Evolutionary conservation across 2,888 invertebrate genomes (phyloP).

Genomic region (Erannis defoliaria): DNA sequence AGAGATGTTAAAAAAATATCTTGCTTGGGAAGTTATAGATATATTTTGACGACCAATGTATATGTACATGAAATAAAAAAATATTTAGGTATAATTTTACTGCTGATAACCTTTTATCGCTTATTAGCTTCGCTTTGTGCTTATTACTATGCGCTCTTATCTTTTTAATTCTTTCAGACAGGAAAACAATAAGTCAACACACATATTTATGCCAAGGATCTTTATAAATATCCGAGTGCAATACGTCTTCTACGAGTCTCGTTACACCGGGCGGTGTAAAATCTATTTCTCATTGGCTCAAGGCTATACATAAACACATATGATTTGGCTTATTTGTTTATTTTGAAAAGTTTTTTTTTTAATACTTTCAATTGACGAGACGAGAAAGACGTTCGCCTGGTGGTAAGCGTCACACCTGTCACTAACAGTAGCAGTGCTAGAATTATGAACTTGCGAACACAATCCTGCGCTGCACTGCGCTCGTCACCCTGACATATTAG

Average conservation of each 20-base stretch:
- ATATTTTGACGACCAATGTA: neutral
- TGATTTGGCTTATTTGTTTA: conserved; percentile 24
- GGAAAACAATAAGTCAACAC: conserved; percentile 44
- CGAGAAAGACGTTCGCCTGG: no score
- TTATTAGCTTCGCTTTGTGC: neutral
- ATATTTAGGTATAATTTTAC: neutral
- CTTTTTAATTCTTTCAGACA: conserved; percentile 21
- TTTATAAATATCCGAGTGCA: conserved; percentile 56
- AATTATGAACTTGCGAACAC: no score
- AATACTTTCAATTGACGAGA: no score
- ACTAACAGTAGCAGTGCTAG: no score
- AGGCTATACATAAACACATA: conserved; percentile 15
- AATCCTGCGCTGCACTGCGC: no score
- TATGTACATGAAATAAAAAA: neutral
- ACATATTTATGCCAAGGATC: conserved; percentile 56
- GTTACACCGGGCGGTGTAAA: conserved; percentile 28
- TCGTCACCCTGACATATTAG: no score
- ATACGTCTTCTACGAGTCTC: conserved; percentile 28
- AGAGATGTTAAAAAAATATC: no score
- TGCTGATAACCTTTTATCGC: conserved; percentile 13
- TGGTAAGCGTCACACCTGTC: no score
- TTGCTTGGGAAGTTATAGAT: no score
- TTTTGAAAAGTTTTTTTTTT: no score
- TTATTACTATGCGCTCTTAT: conserved; percentile 15
- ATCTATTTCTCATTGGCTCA: conserved; percentile 27